Base-by-base conservation (phyloP, 1,140 invertebrate species). In the Argopecten irradians region DNA sequence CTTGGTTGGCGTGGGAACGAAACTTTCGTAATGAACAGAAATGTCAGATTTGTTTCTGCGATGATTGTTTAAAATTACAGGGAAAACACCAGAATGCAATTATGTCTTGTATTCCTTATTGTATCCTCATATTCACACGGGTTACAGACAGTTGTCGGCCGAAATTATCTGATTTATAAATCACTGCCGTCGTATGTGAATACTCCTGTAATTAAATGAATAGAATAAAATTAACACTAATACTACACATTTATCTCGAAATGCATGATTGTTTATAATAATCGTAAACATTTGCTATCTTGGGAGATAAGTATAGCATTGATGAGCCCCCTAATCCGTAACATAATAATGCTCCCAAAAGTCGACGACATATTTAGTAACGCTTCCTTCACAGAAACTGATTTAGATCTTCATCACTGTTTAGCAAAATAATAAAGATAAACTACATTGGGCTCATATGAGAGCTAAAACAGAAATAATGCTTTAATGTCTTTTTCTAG, bases 81-180 rank as follows among this genome's bases (percentile, higher is more conserved):
- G n/a, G 55, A 71, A 71, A 71, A 71, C 55, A 71, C 55, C 55
- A 71, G 19, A 71, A 71, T 71, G 55, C 55, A 71, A 71, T 71
- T 71, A 71, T 28, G 22, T 2, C 22, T 22, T 71, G 22, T 71
- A n/a, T 71, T 71, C 55, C 28, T 71, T 71, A 71, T 71, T 71
- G 55, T 55, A 71, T 71, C 55, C 55, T 28, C 55, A 16, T 71
- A 71, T 71, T 71, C 1, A 28, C n/a, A 28, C 22, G 0, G 28
- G 7, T 46, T 19, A 19, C 13, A 46, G 13, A 11, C 43, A 3
- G 14, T 46, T 8, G 55, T 71, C 55, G 1, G n/a, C 55, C 28
- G n/a, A 71, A 71, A 8, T 71, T 71, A 28, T 71, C 55, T 71
- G 13, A 46, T 46, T 71, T n/a, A 71, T 71, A 71, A 28, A 28